Evolutionary conservation across 2,888 invertebrate genomes (phyloP), one percentile per base, ranked within the genome.

Genomic region (Morpho deidamia): DNA sequence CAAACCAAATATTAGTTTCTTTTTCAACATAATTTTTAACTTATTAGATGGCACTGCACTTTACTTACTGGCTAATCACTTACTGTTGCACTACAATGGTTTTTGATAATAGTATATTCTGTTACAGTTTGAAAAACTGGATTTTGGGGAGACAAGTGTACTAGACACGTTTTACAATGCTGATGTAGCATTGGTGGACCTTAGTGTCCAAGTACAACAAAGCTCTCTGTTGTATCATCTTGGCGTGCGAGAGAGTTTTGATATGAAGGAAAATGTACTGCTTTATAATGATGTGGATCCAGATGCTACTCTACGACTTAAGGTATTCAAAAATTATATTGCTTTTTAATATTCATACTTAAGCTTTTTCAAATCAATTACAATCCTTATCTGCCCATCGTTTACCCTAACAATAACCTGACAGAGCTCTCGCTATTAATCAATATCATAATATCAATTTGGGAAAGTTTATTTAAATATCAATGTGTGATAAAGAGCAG

Each of bases 101-200:
- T 37, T 37, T 37, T 37, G 35, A 10, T 10, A 37, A 10, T 37
- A 8, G 4, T 37, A 37, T 37, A 39, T 39, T 23, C 54, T 50
- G 56, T 91, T 92, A 57, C 87, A 97, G 95, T 99, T 98, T 91
- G 97, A 99, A 78, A 97, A 97, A 79, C 89, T 99, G 64, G 99
- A 99, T 86, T 99, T 98, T 86, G 99, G 99, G 0, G 99, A 99
- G 87, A 95, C 97, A 10, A 96, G 96, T 81, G 96, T 97, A 0
- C 85, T 99, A 70, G 98, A 99, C 77, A 95, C 94, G 64, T 99
- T 99, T 86, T 99, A 99, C 85, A 98, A 98, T 92, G 99, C 99
- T 0, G 99, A 99, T 81, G 97, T 99, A 44, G 98, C 97, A 0
- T 92, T 99, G 40, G 97, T 99, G 42, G 99, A 99, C 82, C 91